Conservation (phyloP, 2,113 vertebrate genomes). For the Oenanthe melanoleuca region DNA sequence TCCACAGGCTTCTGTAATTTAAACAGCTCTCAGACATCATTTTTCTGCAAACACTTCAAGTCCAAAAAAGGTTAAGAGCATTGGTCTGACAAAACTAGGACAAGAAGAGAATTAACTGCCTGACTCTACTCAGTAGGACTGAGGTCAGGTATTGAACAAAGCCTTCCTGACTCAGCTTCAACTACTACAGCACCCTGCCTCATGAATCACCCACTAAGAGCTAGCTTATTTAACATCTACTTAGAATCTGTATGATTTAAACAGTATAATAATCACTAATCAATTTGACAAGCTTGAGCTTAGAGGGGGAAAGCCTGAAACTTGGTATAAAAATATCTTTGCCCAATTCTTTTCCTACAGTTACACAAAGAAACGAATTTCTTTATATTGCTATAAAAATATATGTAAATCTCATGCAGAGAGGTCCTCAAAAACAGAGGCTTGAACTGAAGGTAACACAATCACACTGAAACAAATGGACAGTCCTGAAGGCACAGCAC, state of each 20-base stretch:
- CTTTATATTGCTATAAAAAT: background rate
- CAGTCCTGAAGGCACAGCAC: background rate
- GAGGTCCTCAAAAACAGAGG: background rate
- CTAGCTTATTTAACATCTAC: background rate
- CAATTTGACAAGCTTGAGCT: constrained; percentile 2
- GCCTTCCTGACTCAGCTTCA: background rate
- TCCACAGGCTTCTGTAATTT: background rate
- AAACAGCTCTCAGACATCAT: background rate
- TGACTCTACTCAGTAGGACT: background rate
- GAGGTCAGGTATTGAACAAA: constrained; percentile 5
- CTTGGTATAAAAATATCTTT: background rate
- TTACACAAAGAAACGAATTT: background rate
- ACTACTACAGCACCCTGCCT: background rate
- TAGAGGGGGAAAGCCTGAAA: background rate
- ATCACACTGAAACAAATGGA: background rate
- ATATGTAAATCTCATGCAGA: background rate
- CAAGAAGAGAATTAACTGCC: background rate
- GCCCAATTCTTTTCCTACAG: background rate
- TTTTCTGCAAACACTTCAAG: background rate
- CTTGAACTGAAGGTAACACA: background rate
- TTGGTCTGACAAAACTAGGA: background rate
- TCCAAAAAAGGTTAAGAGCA: background rate
- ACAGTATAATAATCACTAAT: constrained; percentile 21
- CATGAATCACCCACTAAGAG: constrained; percentile 14
- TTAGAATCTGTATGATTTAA: constrained; percentile 21